Conservation (phyloP, 2,113 vertebrate species). For the Clinocottus analis region DNA sequence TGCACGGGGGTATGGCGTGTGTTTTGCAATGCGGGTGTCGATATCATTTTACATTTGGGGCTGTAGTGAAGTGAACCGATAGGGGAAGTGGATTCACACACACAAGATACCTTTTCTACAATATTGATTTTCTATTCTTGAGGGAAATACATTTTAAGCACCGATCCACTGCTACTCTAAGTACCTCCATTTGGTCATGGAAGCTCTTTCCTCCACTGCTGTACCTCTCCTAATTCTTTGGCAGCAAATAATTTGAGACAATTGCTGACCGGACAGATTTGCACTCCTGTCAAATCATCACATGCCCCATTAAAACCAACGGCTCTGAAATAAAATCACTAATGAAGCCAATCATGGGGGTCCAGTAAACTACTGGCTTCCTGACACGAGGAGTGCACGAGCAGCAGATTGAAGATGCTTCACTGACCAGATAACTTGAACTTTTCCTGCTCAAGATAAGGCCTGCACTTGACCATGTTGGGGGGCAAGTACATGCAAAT, state of each 20-base stretch:
- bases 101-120: slow-evolving; percentile 10
- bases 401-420: slow-evolving; percentile 8
- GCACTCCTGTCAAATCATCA: slow-evolving; percentile 28
- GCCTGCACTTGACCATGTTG: neutral
- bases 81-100: neutral
- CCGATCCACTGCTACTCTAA: neutral
- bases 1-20: neutral
- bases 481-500: neutral
- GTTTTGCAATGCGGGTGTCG: neutral
- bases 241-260: neutral
- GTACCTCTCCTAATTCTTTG: slow-evolving; percentile 4
- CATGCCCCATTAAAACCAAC: slow-evolving; percentile 15
- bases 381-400: slow-evolving; percentile 10
- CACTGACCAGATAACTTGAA: slow-evolving; percentile 3
- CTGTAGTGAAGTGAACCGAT: neutral
- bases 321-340: slow-evolving; percentile 22
- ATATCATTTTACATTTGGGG: neutral
- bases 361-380: neutral
- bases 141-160: slow-evolving; percentile 1
- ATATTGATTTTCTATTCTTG: slow-evolving; percentile 16
- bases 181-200: neutral
- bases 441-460: neutral
- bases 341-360: slow-evolving; percentile 10
- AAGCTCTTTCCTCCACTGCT: slow-evolving; percentile 1
- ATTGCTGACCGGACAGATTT: slow-evolving; percentile 21